Conservation (phyloP, 2,797 vertebrate species). For the Perdix hodgsoniae region DNA sequence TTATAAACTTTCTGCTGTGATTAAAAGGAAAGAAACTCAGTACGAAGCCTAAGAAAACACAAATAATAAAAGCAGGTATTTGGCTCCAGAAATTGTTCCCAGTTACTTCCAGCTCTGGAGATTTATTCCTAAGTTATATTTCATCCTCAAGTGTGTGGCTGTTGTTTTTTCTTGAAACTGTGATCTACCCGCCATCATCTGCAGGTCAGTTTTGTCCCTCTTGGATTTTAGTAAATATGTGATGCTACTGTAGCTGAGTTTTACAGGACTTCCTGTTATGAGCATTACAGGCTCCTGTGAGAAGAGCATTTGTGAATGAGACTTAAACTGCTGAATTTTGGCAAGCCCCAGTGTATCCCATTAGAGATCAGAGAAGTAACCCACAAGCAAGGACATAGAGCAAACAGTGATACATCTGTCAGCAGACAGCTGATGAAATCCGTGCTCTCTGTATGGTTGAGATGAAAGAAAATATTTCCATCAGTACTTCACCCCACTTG, state of each 20-base stretch:
- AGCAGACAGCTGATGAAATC: slow-evolving; percentile 54
- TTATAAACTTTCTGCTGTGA: slow-evolving; percentile 48
- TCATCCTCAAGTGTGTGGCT: slow-evolving; percentile 17
- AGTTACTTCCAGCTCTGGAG: background rate
- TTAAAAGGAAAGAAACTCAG: slow-evolving; percentile 3
- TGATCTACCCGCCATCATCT: slow-evolving; percentile 10
- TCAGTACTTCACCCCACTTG: background rate
- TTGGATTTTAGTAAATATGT: slow-evolving; percentile 5
- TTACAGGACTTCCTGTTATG: slow-evolving; percentile 27
- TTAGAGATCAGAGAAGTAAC: slow-evolving; percentile 52
- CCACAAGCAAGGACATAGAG: slow-evolving; percentile 45
- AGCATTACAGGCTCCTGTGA: slow-evolving; percentile 35
- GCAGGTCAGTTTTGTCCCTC: background rate
- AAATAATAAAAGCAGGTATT: slow-evolving; percentile 35
- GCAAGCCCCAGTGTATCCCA: slow-evolving; percentile 46
- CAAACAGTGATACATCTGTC: slow-evolving; percentile 55
- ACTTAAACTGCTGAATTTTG: slow-evolving; percentile 40
- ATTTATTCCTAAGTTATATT: slow-evolving; percentile 24
- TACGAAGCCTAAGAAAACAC: slow-evolving; percentile 32
- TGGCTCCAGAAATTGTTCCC: slow-evolving; percentile 23
- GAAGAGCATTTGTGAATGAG: background rate
- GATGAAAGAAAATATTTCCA: slow-evolving; percentile 15
- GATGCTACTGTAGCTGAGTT: slow-evolving; percentile 45
- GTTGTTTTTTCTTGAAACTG: slow-evolving; percentile 31
- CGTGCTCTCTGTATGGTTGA: background rate